phyloP scores from a whole-genome alignment of 1,140 invertebrate species.

The Archivesica marissinica region DNA sequence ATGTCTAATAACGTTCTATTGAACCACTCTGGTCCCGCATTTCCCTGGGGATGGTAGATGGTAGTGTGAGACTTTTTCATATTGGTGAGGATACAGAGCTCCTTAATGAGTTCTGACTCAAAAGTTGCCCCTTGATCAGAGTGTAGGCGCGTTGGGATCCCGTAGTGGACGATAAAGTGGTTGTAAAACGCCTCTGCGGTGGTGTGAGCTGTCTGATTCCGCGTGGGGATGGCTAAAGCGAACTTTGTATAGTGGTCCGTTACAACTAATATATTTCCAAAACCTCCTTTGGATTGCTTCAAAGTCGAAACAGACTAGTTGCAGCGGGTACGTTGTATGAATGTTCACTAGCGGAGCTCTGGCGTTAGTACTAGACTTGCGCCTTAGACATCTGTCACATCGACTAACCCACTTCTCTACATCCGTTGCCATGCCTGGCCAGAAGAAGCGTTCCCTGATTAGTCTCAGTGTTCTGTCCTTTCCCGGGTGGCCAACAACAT shows the following conservation, averaged over 20 bases:
- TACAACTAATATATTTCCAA: constrained; percentile 44
- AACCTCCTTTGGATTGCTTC: constrained; percentile 28
- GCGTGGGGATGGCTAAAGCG: constrained; percentile 53
- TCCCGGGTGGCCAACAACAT: neutral
- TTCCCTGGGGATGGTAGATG: constrained; percentile 56
- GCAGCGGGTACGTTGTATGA: constrained; percentile 22
- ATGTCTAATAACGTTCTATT: constrained; percentile 59
- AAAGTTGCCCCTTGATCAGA: constrained; percentile 55
- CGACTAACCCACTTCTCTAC: constrained; percentile 17
- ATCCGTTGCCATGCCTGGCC: constrained; percentile 34
- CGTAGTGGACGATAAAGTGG: constrained; percentile 42
- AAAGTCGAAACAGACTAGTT: constrained; percentile 36
- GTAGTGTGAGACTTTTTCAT: constrained; percentile 61
- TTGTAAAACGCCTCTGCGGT: constrained; percentile 56
- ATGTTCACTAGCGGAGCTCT: constrained; percentile 26
- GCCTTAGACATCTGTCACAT: constrained; percentile 44
- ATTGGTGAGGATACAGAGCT: constrained; percentile 42
- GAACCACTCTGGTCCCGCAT: constrained; percentile 63
- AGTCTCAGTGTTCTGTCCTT: constrained; percentile 20
- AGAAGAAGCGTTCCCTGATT: constrained; percentile 38
- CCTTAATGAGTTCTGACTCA: constrained; percentile 46
- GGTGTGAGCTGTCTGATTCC: constrained; percentile 51
- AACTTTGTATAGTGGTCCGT: constrained; percentile 62
- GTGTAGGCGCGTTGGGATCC: constrained; percentile 31
- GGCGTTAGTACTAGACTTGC: constrained; percentile 5